These are phyloP conservation scores for Pteria penguin DNA, from an alignment of 2,888 invertebrate genomes.

Conservation along the genomic window DNA sequence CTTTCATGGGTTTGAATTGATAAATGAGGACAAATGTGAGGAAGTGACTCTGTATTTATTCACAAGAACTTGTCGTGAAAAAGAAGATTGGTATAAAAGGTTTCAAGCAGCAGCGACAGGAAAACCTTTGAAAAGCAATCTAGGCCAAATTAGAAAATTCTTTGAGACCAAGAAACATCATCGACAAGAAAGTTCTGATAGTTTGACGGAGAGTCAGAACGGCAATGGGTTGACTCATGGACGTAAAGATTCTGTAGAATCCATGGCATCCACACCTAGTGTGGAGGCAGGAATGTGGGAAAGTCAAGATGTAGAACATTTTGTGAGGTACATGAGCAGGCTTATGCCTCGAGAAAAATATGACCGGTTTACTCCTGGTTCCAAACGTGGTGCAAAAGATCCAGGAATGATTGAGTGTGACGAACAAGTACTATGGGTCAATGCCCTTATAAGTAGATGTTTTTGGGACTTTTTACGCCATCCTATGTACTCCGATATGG, in stretches of 20 bases:
- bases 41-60: constrained; percentile 83
- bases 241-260: constrained; percentile 68
- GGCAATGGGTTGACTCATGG: constrained; percentile 48
- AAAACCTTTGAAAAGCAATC: constrained; percentile 65
- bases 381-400: constrained; percentile 17
- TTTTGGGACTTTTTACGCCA: constrained; percentile 91
- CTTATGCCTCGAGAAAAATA: constrained; percentile 68
- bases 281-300: constrained; percentile 24
- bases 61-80: constrained; percentile 91
- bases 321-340: constrained; percentile 75
- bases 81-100: constrained; percentile 90
- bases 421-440: constrained; percentile 82
- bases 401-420: constrained; percentile 66
- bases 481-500: constrained; percentile 85
- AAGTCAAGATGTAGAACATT: constrained; percentile 58
- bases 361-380: constrained; percentile 54
- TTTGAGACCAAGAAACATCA: constrained; percentile 42
- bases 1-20: constrained; percentile 63
- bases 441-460: constrained; percentile 88
- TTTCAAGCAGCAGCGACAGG: constrained; percentile 74
- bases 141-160: constrained; percentile 61
- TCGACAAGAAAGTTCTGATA: constrained; percentile 51
- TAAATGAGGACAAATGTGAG: constrained; percentile 68
- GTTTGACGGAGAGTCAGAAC: background rate
- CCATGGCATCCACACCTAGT: constrained; percentile 54